These are phyloP conservation scores for Sebastes oblongus DNA, from an alignment of 2,797 vertebrate genomes.

Conservation along the genomic window DNA sequence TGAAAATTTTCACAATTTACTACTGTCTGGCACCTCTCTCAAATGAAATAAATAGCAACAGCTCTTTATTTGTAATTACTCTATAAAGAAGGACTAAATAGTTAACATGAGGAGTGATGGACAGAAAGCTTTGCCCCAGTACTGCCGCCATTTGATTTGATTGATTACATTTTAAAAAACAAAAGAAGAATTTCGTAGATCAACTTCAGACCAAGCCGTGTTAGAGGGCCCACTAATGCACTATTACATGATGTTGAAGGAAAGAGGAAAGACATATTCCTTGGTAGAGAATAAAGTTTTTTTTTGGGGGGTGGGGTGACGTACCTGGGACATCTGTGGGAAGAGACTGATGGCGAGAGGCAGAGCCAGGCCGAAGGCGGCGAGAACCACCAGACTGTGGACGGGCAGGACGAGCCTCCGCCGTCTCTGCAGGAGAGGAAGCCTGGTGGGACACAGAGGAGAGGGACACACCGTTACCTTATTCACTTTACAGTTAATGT, in stretches of 20 bases:
- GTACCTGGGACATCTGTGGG: slow-evolving; percentile 94
- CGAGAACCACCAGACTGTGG: slow-evolving; percentile 92
- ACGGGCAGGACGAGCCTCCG: slow-evolving; percentile 86
- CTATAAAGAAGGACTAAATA: not conserved
- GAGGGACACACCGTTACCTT: not conserved
- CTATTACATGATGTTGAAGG: too few species aligned
- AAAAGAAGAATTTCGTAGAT: too few species aligned
- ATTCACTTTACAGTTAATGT: not conserved
- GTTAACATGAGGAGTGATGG: not conserved
- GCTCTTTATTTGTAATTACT: not conserved
- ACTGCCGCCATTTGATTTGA: not conserved
- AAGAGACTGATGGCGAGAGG: slow-evolving; percentile 96
- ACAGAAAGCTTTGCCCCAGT: not conserved
- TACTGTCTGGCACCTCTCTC: not conserved
- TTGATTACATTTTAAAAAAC: too few species aligned
- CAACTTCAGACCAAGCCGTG: not conserved
- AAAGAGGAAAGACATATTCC: not conserved
- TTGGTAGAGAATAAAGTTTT: not conserved
- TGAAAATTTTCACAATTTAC: not conserved
- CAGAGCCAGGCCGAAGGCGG: slow-evolving; percentile 91
- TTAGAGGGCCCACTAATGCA: too few species aligned
- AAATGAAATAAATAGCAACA: not conserved
- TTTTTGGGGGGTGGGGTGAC: not conserved
- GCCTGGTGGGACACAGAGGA: slow-evolving; percentile 73
- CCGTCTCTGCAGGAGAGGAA: slow-evolving; percentile 84